phyloP scores from a whole-genome alignment of 2,888 invertebrate genomes.

The Lissonota sp. region DNA sequence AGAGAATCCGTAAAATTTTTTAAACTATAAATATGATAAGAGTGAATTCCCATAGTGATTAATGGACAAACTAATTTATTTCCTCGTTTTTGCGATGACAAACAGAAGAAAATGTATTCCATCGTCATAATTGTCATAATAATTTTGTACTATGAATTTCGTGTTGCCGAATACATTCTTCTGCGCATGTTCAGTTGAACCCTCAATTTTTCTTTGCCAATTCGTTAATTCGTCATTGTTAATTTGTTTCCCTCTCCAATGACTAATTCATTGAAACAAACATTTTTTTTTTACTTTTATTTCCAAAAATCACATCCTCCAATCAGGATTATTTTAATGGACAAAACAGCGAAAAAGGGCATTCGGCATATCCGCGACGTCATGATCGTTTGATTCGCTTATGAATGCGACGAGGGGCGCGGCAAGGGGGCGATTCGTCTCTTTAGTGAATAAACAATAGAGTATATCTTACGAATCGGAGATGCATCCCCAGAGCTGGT shows the following conservation, averaged over 20 bases:
- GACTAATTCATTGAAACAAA: no score
- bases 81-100: neutral
- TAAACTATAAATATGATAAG: constrained; percentile 22
- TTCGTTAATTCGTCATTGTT: no score
- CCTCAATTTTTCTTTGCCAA: no score
- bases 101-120: constrained; percentile 36
- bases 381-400: constrained; percentile 13
- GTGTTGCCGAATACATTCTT: constrained; percentile 60
- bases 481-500: constrained; percentile 64
- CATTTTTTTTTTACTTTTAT: no score
- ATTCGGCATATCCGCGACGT: neutral
- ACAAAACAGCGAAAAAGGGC: neutral
- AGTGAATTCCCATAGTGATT: constrained; percentile 40
- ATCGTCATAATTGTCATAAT: constrained; percentile 49
- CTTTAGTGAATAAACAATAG: constrained; percentile 71
- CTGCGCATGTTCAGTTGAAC: constrained; percentile 50
- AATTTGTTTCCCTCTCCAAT: neutral
- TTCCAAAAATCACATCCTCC: no score
- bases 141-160: constrained; percentile 61
- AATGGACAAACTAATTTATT: constrained; percentile 7
- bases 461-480: constrained; percentile 50
- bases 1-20: neutral
- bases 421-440: neutral
- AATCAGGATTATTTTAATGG: no score
- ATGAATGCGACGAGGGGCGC: neutral